These are phyloP conservation scores for Nymphalis polychloros DNA, from an alignment of 2,888 invertebrate species.

Conservation along the genomic window DNA sequence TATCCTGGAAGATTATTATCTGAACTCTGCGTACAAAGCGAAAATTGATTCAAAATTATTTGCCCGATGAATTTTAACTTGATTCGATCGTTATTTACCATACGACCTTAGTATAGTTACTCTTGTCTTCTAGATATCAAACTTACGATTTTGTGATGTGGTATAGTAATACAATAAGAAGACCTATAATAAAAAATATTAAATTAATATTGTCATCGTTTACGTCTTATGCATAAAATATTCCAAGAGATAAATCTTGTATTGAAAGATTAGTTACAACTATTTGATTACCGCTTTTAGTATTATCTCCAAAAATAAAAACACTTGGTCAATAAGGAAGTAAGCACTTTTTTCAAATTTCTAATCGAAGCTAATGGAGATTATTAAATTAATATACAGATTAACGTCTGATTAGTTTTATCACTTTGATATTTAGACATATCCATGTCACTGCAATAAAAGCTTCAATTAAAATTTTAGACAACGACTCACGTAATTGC, in stretches of 20 bases:
- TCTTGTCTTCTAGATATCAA: slow-evolving; percentile 64
- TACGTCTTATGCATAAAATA: slow-evolving; percentile 43
- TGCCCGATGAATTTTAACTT: slow-evolving; percentile 43
- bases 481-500: slow-evolving; percentile 31
- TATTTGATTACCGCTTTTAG: neutral
- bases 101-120: slow-evolving; percentile 65
- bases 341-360: slow-evolving; percentile 3
- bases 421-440: slow-evolving; percentile 33
- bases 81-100: slow-evolving; percentile 71
- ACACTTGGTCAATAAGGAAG: neutral
- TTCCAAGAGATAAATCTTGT: slow-evolving; percentile 4
- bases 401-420: slow-evolving; percentile 17
- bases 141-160: slow-evolving; percentile 38
- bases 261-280: neutral
- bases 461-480: slow-evolving; percentile 34
- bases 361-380: slow-evolving; percentile 14
- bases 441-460: slow-evolving; percentile 30
- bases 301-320: neutral
- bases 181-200: too few relatives aligned
- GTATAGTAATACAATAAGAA: too few relatives aligned
- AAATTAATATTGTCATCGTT: slow-evolving; percentile 53
- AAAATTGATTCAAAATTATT: slow-evolving; percentile 38
- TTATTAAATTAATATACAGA: slow-evolving; percentile 22
- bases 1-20: slow-evolving; percentile 61
- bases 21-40: slow-evolving; percentile 45